Evolutionary conservation across 2,888 invertebrate species (phyloP), one percentile per base, ranked within the genome.

Genomic region (Linnaemya tessellans): DNA sequence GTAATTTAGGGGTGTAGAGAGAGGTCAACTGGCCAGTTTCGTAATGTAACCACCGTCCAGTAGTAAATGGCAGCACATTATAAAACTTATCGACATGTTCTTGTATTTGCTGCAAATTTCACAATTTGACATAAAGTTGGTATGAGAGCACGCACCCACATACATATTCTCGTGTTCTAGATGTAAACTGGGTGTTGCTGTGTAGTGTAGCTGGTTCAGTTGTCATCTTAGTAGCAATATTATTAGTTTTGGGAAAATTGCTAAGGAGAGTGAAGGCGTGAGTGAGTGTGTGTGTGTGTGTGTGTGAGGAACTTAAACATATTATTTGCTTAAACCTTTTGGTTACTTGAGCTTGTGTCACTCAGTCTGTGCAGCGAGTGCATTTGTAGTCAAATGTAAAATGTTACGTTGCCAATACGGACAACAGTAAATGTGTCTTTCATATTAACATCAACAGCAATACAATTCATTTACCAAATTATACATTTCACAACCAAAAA

Each of bases 201-300:
- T 30, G n/a, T n/a, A 15, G 13, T 70, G 22, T 46, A 9, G 35
- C 41, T 54, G 30, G 46, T 71, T 68, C 30, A 73, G 56, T 75
- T 56, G 77, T 64, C 68, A 82, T 82, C 82, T 85, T 82, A 75
- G 75, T 80, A 75, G 82, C 75, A 75, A 80, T 85, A 85, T 85
- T 82, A 82, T 85, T 85, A 75, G 82, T 82, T 82, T 80, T 67
- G 79, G 80, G 84, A 43, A 49, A 49, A 22, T 79, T 65, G 58
- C 35, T 54, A 41, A 49, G 70, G 18, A 25, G 56, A 35, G 22
- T 58, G 58, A 41, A 41, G 18, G 49, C 11, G 49, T 25, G 10
- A 25, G 49, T 65, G 3, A 8, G 49, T 25, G 11, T 38, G 58
- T 67, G 3, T 81, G 80, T 73, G 65, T 65, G 18, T 73, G 46